These are phyloP conservation scores for Aplochiton taeniatus DNA, from an alignment of 2,797 vertebrate species.

Conservation along the genomic window DNA sequence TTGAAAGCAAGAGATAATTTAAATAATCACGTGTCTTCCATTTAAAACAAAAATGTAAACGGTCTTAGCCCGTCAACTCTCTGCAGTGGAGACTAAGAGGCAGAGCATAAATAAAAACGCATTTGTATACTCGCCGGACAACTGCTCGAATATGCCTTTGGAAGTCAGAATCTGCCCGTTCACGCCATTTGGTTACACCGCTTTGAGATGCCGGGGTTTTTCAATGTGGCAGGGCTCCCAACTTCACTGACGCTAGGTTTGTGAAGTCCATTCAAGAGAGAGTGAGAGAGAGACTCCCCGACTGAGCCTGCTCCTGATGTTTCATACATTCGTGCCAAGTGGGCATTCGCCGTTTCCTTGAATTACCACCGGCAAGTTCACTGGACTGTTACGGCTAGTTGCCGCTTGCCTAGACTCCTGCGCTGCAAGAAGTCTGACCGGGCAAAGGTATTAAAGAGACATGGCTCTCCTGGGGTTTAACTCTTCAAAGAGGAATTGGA, in stretches of 20 bases:
- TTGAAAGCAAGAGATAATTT: too few relatives aligned
- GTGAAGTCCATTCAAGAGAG: neutral
- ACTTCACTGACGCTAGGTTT: constrained; percentile 14
- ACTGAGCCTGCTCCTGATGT: constrained; percentile 10
- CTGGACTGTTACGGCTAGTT: constrained; percentile 13
- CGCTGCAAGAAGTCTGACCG: neutral
- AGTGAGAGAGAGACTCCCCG: constrained; percentile 1
- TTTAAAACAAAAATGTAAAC: too few relatives aligned
- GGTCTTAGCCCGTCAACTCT: too few relatives aligned
- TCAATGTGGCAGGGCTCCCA: constrained; percentile 5
- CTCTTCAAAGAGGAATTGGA: constrained; percentile 36
- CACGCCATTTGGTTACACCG: too few relatives aligned
- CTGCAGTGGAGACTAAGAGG: too few relatives aligned
- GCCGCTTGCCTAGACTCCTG: neutral
- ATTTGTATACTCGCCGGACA: too few relatives aligned
- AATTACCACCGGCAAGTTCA: constrained; percentile 12
- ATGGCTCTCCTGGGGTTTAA: constrained; percentile 54
- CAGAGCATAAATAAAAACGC: too few relatives aligned
- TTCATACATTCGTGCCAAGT: constrained; percentile 10
- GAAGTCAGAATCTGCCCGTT: too few relatives aligned
- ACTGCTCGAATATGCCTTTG: too few relatives aligned
- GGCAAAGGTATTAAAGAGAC: constrained; percentile 40
- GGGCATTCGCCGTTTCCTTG: constrained; percentile 17
- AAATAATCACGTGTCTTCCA: too few relatives aligned
- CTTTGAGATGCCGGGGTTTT: constrained; percentile 4